Conservation (phyloP, 2,888 invertebrate genomes). For the Tenthredo notha region DNA sequence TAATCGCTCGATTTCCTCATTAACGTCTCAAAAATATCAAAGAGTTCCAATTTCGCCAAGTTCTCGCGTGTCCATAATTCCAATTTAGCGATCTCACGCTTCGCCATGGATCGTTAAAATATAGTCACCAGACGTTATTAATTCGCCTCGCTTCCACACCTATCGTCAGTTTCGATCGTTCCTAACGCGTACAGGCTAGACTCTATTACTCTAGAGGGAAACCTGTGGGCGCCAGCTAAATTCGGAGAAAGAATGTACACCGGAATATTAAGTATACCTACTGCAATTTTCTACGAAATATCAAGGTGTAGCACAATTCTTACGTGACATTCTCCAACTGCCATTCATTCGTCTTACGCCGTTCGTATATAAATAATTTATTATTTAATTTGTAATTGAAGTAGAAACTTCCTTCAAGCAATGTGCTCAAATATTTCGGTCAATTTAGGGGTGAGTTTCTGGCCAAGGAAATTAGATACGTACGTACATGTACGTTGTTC, state of each 20-base stretch:
- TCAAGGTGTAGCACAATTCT: not conserved
- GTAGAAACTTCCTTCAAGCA: not conserved
- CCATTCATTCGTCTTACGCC: not conserved
- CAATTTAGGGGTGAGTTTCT: not conserved
- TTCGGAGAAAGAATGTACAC: not conserved
- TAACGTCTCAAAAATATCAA: not conserved
- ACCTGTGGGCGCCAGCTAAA: not conserved
- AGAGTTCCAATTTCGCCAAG: not conserved
- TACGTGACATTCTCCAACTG: not conserved
- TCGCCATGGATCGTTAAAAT: constrained; percentile 8
- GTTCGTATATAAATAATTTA: not conserved
- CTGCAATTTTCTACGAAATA: not conserved
- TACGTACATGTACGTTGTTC: not conserved
- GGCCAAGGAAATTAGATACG: not conserved
- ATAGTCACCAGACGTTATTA: not conserved
- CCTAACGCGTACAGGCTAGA: not conserved
- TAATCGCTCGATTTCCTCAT: not conserved
- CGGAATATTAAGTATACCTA: not conserved
- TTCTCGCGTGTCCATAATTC: not conserved
- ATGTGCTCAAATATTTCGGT: not conserved
- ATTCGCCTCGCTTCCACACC: constrained; percentile 19
- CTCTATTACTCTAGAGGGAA: not conserved
- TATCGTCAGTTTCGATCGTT: constrained; percentile 2
- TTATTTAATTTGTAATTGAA: not conserved
- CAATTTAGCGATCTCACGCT: not conserved